These are phyloP conservation scores for Ectemnius cavifrons DNA, from an alignment of 2,888 invertebrate genomes.

Conservation along the genomic window DNA sequence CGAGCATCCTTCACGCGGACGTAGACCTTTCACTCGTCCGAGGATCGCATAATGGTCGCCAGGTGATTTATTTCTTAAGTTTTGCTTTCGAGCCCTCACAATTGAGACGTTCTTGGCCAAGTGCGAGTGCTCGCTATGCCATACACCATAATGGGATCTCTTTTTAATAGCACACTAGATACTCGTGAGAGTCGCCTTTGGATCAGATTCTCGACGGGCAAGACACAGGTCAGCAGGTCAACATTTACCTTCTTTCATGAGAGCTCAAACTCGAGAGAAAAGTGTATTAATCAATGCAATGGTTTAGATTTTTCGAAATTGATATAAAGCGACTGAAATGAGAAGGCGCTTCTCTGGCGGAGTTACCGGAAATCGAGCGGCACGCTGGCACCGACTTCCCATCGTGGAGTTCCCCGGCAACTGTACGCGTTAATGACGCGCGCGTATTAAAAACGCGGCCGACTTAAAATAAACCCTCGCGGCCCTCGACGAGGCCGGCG, in stretches of 20 bases:
- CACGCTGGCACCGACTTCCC: constrained; percentile 52
- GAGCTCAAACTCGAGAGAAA: not conserved
- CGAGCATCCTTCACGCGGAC: constrained; percentile 2
- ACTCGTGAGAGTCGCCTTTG: not conserved
- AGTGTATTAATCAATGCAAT: too few relatives aligned
- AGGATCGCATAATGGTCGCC: constrained; percentile 27
- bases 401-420: constrained; percentile 51
- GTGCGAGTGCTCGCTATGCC: not conserved
- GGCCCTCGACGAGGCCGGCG: constrained; percentile 46
- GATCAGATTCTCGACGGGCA: not conserved
- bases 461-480: constrained; percentile 69
- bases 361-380: constrained; percentile 42
- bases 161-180: not conserved
- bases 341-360: constrained; percentile 2
- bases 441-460: constrained; percentile 69
- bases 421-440: constrained; percentile 69
- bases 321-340: too few relatives aligned
- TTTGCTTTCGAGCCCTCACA: constrained; percentile 18
- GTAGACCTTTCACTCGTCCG: constrained; percentile 23
- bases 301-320: too few relatives aligned
- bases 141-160: not conserved
- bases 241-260: not conserved
- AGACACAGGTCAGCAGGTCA: too few relatives aligned
- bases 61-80: constrained; percentile 16
- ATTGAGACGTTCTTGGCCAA: constrained; percentile 16